Conservation (phyloP, 1,140 invertebrate genomes). For the Tenebrio molitor region DNA sequence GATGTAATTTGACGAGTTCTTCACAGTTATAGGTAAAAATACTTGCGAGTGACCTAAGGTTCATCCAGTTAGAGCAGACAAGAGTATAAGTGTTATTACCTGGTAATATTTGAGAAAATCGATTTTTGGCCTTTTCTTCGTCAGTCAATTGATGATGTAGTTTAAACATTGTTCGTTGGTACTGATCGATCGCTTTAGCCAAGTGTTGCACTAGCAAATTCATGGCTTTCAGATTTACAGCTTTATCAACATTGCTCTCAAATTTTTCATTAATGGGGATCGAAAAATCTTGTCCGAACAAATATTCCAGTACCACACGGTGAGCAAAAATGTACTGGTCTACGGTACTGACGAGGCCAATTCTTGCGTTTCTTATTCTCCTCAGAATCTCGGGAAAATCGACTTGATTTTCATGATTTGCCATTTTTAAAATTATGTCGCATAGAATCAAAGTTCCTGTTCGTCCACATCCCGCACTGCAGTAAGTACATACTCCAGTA, state of each 20-base stretch:
- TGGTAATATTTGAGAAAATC: no score
- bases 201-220: background rate
- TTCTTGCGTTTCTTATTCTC: background rate
- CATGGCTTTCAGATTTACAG: background rate
- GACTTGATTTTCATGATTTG: background rate
- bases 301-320: slow-evolving; percentile 10
- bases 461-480: slow-evolving; percentile 1
- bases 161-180: no score
- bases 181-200: background rate
- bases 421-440: slow-evolving; percentile 5
- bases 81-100: no score
- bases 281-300: background rate
- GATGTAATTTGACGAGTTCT: slow-evolving; percentile 70
- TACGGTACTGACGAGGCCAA: background rate
- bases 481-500: no score
- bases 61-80: no score
- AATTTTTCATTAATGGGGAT: background rate
- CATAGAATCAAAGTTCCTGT: slow-evolving; percentile 18
- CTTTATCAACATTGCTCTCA: background rate
- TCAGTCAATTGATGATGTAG: no score
- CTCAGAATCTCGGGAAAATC: slow-evolving; percentile 3
- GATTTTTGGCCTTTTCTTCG: no score
- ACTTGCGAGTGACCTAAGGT: background rate
- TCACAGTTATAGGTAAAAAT: background rate
- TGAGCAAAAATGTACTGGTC: slow-evolving; percentile 29